These are phyloP conservation scores for Heteractis magnifica DNA, from an alignment of 92 coral and sea anemone species.

Conservation along the genomic window DNA sequence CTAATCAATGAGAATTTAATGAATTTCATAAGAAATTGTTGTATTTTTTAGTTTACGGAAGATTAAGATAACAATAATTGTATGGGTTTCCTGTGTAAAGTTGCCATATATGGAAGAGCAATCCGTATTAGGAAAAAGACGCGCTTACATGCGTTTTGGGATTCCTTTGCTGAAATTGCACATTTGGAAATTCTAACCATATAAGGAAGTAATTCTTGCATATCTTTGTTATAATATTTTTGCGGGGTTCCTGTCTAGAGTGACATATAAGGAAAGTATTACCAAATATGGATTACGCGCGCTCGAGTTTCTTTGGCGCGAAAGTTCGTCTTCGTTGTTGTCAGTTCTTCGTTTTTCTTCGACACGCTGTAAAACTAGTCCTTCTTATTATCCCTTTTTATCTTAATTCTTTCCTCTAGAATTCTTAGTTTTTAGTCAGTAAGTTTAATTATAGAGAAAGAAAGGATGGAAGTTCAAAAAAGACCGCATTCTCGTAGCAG, in stretches of 20 bases:
- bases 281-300: slow-evolving; percentile 31
- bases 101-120: slow-evolving; percentile 27
- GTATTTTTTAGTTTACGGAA: background rate
- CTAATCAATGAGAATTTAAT: no score
- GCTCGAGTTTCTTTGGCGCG: slow-evolving; percentile 53
- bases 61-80: no score
- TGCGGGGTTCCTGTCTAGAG: slow-evolving; percentile 21
- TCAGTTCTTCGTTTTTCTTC: slow-evolving; percentile 13
- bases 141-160: background rate
- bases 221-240: background rate
- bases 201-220: no score
- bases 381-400: slow-evolving; percentile 21
- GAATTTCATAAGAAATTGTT: background rate
- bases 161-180: no score
- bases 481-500: slow-evolving; percentile 26
- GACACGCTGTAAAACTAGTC: slow-evolving; percentile 10
- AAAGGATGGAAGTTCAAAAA: slow-evolving; percentile 34
- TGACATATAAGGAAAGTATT: background rate
- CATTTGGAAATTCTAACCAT: no score
- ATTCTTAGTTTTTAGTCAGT: slow-evolving; percentile 7
- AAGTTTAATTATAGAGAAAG: background rate
- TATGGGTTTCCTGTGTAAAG: background rate
- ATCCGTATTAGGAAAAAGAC: slow-evolving; percentile 28
- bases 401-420: slow-evolving; percentile 2
- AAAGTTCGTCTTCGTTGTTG: slow-evolving; percentile 44